phyloP scores from a whole-genome alignment of 1,140 invertebrate species.

The Oedothorax gibbosus region DNA sequence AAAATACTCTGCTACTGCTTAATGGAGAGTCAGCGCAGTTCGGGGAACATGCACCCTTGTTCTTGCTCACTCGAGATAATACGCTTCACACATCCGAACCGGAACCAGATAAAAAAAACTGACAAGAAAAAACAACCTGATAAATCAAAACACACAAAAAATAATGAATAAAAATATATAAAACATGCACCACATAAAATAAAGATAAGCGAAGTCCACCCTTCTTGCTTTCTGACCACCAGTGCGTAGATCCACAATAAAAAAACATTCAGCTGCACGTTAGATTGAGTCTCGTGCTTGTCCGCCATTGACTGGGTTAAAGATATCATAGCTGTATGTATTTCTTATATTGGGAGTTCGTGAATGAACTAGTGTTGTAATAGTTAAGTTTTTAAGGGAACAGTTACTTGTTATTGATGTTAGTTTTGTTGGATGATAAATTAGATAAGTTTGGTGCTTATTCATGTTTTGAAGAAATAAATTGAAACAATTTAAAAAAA shows the following conservation, averaged over 20 bases:
- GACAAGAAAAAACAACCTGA: neutral
- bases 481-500: too few species aligned
- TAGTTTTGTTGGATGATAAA: too few species aligned
- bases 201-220: neutral
- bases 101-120: constrained; percentile 17
- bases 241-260: constrained; percentile 18
- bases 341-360: too few species aligned
- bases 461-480: too few species aligned
- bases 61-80: constrained; percentile 9
- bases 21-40: too few species aligned
- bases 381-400: too few species aligned
- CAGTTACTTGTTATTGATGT: too few species aligned
- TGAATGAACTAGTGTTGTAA: too few species aligned
- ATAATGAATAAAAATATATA: constrained; percentile 16
- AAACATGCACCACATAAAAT: neutral
- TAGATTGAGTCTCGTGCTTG: neutral
- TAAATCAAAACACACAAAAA: neutral
- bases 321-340: too few species aligned
- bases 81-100: constrained; percentile 27
- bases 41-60: neutral
- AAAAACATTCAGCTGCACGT: neutral
- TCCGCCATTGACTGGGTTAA: too few species aligned
- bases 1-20: too few species aligned
- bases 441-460: too few species aligned
- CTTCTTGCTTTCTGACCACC: constrained; percentile 3